phyloP scores from a whole-genome alignment of 35 echinoderm and acorn worm species.

The Hemicentrotus pulcherrimus region DNA sequence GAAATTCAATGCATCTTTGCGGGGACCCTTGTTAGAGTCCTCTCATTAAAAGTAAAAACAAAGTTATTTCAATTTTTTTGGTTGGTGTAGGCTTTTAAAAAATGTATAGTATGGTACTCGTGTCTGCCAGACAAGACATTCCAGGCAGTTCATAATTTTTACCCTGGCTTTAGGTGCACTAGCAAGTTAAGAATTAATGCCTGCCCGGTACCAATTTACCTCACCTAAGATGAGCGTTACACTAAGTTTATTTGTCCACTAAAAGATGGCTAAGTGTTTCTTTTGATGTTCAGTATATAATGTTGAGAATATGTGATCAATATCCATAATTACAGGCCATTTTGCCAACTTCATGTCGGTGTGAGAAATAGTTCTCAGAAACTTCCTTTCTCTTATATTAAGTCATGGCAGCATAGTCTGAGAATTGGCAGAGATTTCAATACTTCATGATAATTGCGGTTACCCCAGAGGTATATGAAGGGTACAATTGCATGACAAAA shows the following conservation, averaged over 20 bases:
- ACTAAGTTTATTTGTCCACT: too few relatives aligned
- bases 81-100: neutral
- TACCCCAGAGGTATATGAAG: conserved; percentile 18
- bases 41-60: neutral
- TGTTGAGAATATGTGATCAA: neutral
- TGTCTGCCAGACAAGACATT: neutral
- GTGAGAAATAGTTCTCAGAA: neutral
- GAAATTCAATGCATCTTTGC: neutral
- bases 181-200: too few relatives aligned
- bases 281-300: neutral
- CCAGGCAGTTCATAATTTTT: neutral
- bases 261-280: neutral
- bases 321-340: neutral
- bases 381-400: neutral
- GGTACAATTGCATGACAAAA: neutral
- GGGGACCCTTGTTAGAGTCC: neutral
- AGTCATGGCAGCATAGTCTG: neutral
- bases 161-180: neutral
- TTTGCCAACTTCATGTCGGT: neutral
- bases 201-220: too few relatives aligned
- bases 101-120: neutral
- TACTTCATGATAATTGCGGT: conserved; percentile 9
- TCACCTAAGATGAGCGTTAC: too few relatives aligned
- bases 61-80: neutral
- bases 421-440: neutral